Conservation (phyloP, 1,140 invertebrate species). For the Halictus rubicundus region DNA sequence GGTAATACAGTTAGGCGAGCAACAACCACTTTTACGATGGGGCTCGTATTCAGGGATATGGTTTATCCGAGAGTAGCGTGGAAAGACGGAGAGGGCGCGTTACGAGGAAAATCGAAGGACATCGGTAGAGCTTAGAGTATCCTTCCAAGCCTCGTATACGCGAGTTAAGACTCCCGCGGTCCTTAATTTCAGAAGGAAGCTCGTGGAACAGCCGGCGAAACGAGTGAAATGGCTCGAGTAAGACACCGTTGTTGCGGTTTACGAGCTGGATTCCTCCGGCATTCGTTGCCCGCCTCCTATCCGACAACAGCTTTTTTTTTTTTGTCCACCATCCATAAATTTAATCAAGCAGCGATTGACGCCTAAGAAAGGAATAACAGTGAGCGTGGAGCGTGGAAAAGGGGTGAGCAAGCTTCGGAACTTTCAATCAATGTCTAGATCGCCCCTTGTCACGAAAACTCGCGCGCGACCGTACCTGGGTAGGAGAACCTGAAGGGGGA, state of each 20-base stretch:
- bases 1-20: conserved; percentile 39
- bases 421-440: conserved; percentile 75
- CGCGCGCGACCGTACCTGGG: conserved; percentile 20
- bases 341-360: conserved; percentile 70
- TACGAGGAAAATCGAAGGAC: conserved; percentile 50
- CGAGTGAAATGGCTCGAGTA: conserved; percentile 3
- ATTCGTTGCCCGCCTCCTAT: conserved; percentile 3
- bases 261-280: conserved; percentile 21
- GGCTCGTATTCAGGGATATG: conserved; percentile 45
- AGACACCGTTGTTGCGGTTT: conserved; percentile 42
- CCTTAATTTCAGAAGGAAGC: conserved; percentile 46
- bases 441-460: conserved; percentile 66
- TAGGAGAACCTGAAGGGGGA: conserved; percentile 29
- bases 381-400: neutral
- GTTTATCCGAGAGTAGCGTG: conserved; percentile 33
- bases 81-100: conserved; percentile 29
- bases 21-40: conserved; percentile 60
- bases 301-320: conserved; percentile 45
- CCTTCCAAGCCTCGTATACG: conserved; percentile 14
- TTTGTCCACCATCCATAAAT: conserved; percentile 59
- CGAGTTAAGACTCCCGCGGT: conserved; percentile 42
- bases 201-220: neutral
- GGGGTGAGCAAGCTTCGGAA: conserved; percentile 45
- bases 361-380: conserved; percentile 2
- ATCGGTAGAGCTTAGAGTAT: neutral